Conservation (phyloP, 2,797 vertebrate genomes). For the Artibeus jamaicensis region DNA sequence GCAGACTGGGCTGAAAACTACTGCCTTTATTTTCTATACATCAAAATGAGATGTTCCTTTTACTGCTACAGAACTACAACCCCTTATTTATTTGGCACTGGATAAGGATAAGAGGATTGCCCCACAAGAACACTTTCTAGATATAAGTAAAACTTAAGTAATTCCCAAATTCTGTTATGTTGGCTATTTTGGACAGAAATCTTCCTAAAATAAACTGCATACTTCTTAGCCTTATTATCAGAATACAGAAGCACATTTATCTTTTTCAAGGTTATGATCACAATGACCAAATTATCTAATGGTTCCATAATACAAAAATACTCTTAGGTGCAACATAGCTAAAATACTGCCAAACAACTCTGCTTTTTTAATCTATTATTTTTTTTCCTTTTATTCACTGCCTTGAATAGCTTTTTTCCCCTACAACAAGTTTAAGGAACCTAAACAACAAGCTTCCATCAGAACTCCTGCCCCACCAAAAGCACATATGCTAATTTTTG, state of each 20-base stretch:
- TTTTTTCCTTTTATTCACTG: not conserved
- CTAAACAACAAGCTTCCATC: not conserved
- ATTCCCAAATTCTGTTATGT: not conserved
- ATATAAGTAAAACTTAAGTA: not conserved
- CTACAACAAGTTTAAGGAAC: not conserved
- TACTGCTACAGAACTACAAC: not conserved
- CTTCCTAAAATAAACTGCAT: not conserved
- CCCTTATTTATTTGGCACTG: not conserved
- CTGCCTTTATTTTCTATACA: not conserved
- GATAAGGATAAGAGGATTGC: not conserved
- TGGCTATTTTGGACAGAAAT: not conserved
- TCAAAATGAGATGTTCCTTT: not conserved
- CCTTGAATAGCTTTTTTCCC: not conserved
- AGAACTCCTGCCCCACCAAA: not conserved
- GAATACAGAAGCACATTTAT: not conserved
- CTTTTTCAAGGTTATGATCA: not conserved
- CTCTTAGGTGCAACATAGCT: not conserved
- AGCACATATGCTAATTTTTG: not conserved
- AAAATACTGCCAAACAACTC: not conserved
- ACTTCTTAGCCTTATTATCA: not conserved
- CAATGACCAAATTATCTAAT: not conserved
- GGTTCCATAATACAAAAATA: not conserved
- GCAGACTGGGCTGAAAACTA: not conserved
- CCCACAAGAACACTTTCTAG: not conserved
- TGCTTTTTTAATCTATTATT: not conserved